phyloP scores from a whole-genome alignment of 1,140 invertebrate genomes.

The Drosophila punjabiensis region DNA sequence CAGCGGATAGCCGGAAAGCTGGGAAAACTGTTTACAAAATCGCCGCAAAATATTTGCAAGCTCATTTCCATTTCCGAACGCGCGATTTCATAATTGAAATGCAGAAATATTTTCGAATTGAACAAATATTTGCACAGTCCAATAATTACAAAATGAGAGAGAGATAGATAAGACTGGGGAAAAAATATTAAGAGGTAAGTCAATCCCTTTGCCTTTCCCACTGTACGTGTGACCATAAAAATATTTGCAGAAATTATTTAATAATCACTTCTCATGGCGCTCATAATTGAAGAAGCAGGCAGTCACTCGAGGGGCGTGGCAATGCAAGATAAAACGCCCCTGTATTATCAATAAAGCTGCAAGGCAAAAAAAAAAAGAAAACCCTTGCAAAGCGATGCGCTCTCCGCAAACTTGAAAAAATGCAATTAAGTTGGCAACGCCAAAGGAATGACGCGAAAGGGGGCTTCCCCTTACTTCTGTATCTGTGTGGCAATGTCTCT shows the following conservation, averaged over 20 bases:
- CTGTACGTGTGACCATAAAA: slow-evolving; percentile 5
- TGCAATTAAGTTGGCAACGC: slow-evolving; percentile 51
- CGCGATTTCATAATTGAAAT: slow-evolving; percentile 43
- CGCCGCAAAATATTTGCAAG: slow-evolving; percentile 31
- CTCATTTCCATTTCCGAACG: slow-evolving; percentile 45
- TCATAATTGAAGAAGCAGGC: no score
- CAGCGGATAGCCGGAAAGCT: background rate
- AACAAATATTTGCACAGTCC: slow-evolving; percentile 33
- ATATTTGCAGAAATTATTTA: slow-evolving; percentile 20
- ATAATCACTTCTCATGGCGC: slow-evolving; percentile 10
- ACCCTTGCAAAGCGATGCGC: slow-evolving; percentile 7
- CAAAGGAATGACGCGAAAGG: slow-evolving; percentile 11
- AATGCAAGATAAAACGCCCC: background rate
- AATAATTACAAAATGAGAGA: slow-evolving; percentile 12
- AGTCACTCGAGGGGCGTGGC: slow-evolving; percentile 22
- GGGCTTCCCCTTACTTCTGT: background rate
- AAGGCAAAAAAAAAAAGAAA: background rate
- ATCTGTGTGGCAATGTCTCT: slow-evolving; percentile 1
- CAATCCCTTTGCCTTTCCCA: background rate
- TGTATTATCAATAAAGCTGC: slow-evolving; percentile 37
- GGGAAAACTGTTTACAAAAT: slow-evolving; percentile 41
- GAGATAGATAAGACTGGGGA: background rate
- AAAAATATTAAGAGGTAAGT: slow-evolving; percentile 1
- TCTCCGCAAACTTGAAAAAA: slow-evolving; percentile 49
- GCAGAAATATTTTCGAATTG: slow-evolving; percentile 32